Base-by-base conservation (phyloP, 2,888 invertebrate species). In the Drosophila stalkeri region DNA sequence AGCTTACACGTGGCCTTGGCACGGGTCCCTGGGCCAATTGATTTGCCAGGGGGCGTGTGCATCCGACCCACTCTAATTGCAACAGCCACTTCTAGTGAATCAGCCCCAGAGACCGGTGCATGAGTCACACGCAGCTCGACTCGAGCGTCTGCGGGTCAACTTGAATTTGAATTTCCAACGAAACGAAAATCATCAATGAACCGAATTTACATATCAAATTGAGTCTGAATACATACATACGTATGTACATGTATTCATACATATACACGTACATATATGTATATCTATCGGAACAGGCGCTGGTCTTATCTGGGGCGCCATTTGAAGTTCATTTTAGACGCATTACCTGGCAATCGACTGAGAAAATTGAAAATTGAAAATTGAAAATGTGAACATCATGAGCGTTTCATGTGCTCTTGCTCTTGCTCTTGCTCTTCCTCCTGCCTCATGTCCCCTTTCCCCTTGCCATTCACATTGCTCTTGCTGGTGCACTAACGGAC, bases 341-440 rank as follows among this genome's bases (percentile, higher is more conserved):
- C 85, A 85, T 87, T 85, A 85, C 85, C 85, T 87, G 85, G 72
- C 87, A 85, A 87, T 85, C 82, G 87, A 70, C 70, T 70, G 74
- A 66, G 61, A 66, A 52, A 55, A 71, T 64, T 70, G 41, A 71
- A 71, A 55, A 71, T 64, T 70, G 31, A 61, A 70, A 54, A 71
- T 64, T 71, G 43, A 71, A 71, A 61, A 68, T 41, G 23, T 16
- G 60, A 46, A 39, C 52, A 66, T 20, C 18, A 43, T 65, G 60
- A 39, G 37, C 47, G 43, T 46, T 46, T 59, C 46, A 59, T 52
- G 31, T 41, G 39, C n/a, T 43, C 66, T 46, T 51, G 39, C 16
- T 43, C 64, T 46, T 51, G 39, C 16, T 43, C 64, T 54, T 46
- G 16, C 23, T 39, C 37, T 20, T 47, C 9, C 51, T 2, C 37